phyloP scores from a whole-genome alignment of 92 coral and sea anemone genomes.

The Galaxea fascicularis region DNA sequence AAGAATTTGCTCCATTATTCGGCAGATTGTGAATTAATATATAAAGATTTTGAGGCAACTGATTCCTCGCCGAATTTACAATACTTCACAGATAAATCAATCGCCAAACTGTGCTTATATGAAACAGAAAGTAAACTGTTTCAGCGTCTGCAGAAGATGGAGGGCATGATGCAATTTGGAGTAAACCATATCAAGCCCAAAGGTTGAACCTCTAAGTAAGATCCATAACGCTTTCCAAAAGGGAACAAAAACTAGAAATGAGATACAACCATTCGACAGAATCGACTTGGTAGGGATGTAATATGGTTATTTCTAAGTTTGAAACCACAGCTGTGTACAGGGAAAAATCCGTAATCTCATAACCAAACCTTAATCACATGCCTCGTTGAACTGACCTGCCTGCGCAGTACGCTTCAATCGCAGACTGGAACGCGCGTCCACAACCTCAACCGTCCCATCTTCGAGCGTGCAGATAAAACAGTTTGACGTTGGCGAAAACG shows the following conservation, averaged over 20 bases:
- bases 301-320: no score
- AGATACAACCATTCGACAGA: background rate
- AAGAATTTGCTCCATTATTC: no score
- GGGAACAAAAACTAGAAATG: background rate
- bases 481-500: constrained; percentile 96
- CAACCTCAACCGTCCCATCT: constrained; percentile 87
- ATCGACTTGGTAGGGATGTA: background rate
- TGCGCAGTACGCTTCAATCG: constrained; percentile 77
- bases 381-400: constrained; percentile 72
- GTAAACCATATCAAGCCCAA: background rate
- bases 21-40: no score
- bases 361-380: constrained; percentile 13
- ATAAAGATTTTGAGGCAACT: background rate
- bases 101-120: background rate
- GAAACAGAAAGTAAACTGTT: background rate
- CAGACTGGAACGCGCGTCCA: constrained; percentile 96
- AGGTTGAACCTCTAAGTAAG: no score
- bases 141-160: background rate
- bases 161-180: background rate
- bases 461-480: constrained; percentile 93
- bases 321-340: background rate
- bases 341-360: background rate
- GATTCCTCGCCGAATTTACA: background rate
- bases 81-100: background rate
- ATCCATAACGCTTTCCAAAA: background rate